Base-by-base conservation (phyloP, 2,113 vertebrate species). In the Poeciliopsis turrubarensis region DNA sequence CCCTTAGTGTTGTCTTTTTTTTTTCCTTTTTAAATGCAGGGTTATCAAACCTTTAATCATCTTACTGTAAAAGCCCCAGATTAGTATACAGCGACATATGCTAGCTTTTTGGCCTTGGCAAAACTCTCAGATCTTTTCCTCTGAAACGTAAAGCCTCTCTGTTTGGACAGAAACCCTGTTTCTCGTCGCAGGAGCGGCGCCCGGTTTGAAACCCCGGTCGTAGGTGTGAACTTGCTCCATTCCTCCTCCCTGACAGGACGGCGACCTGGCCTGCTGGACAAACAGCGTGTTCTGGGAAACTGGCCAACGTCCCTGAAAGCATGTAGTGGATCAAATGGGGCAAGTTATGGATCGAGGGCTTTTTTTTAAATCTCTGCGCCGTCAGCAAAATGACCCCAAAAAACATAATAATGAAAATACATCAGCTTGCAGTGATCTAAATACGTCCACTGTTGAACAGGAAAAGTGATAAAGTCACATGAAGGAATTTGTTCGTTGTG, bases 51-150 rank as follows among this genome's bases (percentile, higher is more conserved):
- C 85, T 81, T 37, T 92, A 91, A 93, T 92, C 88, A 90, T 78
- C 88, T 92, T 92, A 93, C 82, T 66, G 84, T 78, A 85, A 92
- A 92, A 92, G 73, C 89, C 80, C 64, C 78, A 88, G 90, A 92
- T 93, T 92, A 94, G 71, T 84, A 74, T 65, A 78, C 27, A 72
- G 75, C 74, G 82, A 77, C 91, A 92, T 89, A 90, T 91, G 91
- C 62, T 85, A 22, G 73, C 63, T 81, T 80, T 90, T 87, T 78
- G 86, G 87, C 81, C 74, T 72, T 26, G 0, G 70, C 29, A 39
- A 61, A 41, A 70, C 65, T 81, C 22, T 68, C 57, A 14, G 63
- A 71, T 5, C 7, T 78, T 76, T 77, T 73, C n/a, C 31, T 69
- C 8, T 9, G 25, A 27, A 57, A 57, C 8, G 37, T 41, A 26